A percentile compares a stretch with the other conserved stretches of the same genome.
Conservation (phyloP, 2,113 vertebrate genomes). For the Oreotrochilus melanogaster region DNA sequence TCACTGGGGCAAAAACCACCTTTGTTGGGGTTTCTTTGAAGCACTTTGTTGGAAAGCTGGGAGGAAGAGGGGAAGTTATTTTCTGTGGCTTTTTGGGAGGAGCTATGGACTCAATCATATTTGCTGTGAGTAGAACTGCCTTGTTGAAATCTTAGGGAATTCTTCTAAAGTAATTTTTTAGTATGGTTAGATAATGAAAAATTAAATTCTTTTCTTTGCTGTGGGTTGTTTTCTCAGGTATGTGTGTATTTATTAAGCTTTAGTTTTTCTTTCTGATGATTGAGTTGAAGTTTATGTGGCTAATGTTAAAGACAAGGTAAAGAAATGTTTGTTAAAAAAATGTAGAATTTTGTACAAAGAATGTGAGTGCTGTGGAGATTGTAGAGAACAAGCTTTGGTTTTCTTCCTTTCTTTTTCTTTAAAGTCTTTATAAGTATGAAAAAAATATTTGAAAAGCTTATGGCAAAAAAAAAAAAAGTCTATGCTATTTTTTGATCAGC, state of each 20-base stretch:
- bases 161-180: no score
- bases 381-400: rapidly evolving
- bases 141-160: no score
- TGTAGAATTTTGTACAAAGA: no score
- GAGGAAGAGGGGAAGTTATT: no score
- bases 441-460: rapidly evolving
- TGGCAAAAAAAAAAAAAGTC: no score
- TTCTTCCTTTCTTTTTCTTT: rapidly evolving
- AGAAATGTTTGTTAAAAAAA: no score
- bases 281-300: rapidly evolving
- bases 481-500: no score
- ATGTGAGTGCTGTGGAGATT: rapidly evolving
- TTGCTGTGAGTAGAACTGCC: rapidly evolving
- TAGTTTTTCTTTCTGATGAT: rapidly evolving
- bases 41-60: no score
- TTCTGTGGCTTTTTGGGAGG: no score
- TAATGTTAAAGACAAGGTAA: rapidly evolving
- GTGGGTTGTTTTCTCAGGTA: rapidly evolving
- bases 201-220: rapidly evolving
- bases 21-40: rapidly evolving
- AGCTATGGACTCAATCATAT: rapidly evolving
- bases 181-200: rapidly evolving
- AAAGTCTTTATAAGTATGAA: no score
- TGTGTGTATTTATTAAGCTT: rapidly evolving
- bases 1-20: rapidly evolving